Evolutionary conservation across 1,140 invertebrate genomes (phyloP).

Genomic region (Pogonus chalceus): DNA sequence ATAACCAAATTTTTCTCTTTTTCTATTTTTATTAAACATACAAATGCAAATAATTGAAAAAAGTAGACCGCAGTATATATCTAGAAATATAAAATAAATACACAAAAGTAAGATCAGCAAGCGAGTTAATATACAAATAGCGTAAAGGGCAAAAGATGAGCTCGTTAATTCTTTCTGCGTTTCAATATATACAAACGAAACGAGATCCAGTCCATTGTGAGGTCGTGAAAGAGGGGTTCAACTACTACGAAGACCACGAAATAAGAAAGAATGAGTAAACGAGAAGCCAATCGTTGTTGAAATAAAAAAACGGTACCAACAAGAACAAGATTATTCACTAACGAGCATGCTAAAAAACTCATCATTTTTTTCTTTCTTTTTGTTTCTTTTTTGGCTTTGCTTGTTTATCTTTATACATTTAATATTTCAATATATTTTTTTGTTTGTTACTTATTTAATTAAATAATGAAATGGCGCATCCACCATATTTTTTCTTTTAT

Average conservation of each 20-base stretch:
- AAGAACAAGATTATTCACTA: background rate
- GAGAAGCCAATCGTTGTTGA: background rate
- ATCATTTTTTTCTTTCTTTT: background rate
- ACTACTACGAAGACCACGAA: background rate
- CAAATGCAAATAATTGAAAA: too few species aligned
- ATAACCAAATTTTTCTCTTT: too few species aligned
- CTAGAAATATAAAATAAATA: too few species aligned
- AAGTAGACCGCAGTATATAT: too few species aligned
- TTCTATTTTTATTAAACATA: too few species aligned
- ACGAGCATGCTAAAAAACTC: background rate
- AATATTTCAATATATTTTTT: too few species aligned
- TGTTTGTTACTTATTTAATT: too few species aligned
- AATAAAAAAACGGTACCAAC: background rate
- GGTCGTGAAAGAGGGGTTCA: too few species aligned
- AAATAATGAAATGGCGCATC: too few species aligned
- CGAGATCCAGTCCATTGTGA: background rate
- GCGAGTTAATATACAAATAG: background rate
- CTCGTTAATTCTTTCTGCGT: background rate
- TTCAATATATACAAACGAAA: background rate
- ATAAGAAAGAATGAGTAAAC: background rate
- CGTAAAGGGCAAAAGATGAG: background rate
- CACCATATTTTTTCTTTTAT: too few species aligned
- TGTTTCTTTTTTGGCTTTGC: too few species aligned
- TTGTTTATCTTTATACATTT: background rate
- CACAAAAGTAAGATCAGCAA: background rate